phyloP scores from a whole-genome alignment of 2,113 vertebrate genomes.

The Mormyrus iriodes region DNA sequence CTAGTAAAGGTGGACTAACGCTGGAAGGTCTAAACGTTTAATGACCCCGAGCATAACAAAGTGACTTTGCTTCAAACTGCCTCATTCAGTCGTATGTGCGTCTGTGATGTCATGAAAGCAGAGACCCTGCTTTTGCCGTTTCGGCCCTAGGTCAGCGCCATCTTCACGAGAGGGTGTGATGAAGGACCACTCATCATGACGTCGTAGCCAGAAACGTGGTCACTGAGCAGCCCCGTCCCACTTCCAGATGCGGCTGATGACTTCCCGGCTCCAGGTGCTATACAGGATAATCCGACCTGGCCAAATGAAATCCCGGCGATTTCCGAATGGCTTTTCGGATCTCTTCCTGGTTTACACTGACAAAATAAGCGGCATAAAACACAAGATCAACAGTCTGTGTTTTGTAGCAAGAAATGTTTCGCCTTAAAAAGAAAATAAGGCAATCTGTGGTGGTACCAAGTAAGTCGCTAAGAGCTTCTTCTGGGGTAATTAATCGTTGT shows the following conservation, averaged over 20 bases:
- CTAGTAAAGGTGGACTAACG: slow-evolving; percentile 19
- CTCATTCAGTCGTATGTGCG: slow-evolving; percentile 6
- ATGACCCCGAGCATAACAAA: slow-evolving; percentile 25
- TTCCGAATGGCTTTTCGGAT: slow-evolving; percentile 44
- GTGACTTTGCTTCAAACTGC: slow-evolving; percentile 28
- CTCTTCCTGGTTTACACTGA: slow-evolving; percentile 41
- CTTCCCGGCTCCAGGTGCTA: background rate
- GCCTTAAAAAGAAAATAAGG: slow-evolving; percentile 45
- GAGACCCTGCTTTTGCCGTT: background rate
- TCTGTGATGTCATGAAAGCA: background rate
- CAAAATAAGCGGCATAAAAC: slow-evolving; percentile 50
- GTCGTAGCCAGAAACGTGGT: background rate
- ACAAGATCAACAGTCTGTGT: slow-evolving; percentile 47
- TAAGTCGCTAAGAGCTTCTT: slow-evolving; percentile 42
- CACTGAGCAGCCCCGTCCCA: background rate
- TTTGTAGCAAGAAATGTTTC: slow-evolving; percentile 41
- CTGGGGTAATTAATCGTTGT: slow-evolving; percentile 51
- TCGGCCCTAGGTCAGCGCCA: background rate
- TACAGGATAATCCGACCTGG: slow-evolving; percentile 29
- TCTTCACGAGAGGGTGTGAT: background rate
- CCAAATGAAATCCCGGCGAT: slow-evolving; percentile 45
- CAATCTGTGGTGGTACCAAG: slow-evolving; percentile 40
- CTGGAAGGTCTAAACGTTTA: slow-evolving; percentile 22
- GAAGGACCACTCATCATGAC: background rate
- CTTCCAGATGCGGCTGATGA: background rate